phyloP scores from a whole-genome alignment of 2,888 invertebrate species.

The Morpho helenor region DNA sequence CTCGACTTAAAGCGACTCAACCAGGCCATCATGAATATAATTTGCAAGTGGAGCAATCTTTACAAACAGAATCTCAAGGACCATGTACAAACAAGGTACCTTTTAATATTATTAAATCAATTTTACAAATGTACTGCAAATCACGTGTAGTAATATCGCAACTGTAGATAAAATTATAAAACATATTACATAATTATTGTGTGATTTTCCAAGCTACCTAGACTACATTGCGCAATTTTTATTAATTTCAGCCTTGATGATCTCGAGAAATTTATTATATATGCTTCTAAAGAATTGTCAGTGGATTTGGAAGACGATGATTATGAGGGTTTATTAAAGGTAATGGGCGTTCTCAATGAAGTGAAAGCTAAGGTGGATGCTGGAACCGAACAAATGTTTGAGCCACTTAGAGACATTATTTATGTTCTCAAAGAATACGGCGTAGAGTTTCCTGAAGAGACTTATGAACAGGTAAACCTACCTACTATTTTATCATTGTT shows the following conservation, averaged over 20 bases:
- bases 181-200: too few species aligned
- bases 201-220: background rate
- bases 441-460: slow-evolving; percentile 91
- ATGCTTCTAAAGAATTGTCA: slow-evolving; percentile 85
- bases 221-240: background rate
- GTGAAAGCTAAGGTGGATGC: slow-evolving; percentile 84
- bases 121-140: background rate
- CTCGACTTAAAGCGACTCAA: slow-evolving; percentile 89
- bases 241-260: slow-evolving; percentile 82
- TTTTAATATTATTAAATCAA: slow-evolving; percentile 14
- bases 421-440: slow-evolving; percentile 90
- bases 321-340: slow-evolving; percentile 88
- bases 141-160: too few species aligned
- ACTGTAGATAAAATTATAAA: too few species aligned
- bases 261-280: slow-evolving; percentile 87
- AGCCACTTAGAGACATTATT: slow-evolving; percentile 91
- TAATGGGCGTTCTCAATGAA: slow-evolving; percentile 91
- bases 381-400: slow-evolving; percentile 92
- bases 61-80: slow-evolving; percentile 92
- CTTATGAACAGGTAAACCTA: slow-evolving; percentile 81
- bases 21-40: slow-evolving; percentile 88
- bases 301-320: slow-evolving; percentile 90
- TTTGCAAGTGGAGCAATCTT: slow-evolving; percentile 93
- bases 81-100: slow-evolving; percentile 85
- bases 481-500: too few species aligned